Evolutionary conservation across 1,140 invertebrate genomes (phyloP).

Genomic region (Trichonephila inaurata): DNA sequence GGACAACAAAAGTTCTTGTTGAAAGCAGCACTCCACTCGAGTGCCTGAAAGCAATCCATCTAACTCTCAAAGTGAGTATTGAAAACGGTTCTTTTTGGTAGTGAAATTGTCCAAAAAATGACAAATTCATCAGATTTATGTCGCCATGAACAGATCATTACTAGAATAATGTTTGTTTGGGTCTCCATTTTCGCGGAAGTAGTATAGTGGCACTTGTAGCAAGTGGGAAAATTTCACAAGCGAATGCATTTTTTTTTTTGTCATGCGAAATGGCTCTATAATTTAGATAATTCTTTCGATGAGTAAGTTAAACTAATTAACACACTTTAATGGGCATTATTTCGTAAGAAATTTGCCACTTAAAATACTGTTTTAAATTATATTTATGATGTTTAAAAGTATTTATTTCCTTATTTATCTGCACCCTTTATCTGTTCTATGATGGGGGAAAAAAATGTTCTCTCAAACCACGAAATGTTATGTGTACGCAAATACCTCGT

Average conservation of each 20-base stretch:
- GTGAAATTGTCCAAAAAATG: not conserved
- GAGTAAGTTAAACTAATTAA: too few relatives aligned
- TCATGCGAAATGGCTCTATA: not conserved
- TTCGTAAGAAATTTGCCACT: too few relatives aligned
- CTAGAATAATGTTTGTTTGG: not conserved
- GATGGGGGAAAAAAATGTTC: too few relatives aligned
- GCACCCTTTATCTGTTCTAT: too few relatives aligned
- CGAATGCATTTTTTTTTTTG: not conserved
- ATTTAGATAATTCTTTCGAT: not conserved
- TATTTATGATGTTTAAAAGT: too few relatives aligned
- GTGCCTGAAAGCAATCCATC: not conserved
- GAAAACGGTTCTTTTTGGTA: not conserved
- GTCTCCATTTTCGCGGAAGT: not conserved
- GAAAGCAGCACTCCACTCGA: not conserved
- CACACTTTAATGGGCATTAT: too few relatives aligned
- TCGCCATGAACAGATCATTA: not conserved
- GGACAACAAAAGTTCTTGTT: not conserved
- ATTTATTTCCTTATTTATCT: too few relatives aligned
- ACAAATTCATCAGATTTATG: not conserved
- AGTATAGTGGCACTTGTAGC: not conserved
- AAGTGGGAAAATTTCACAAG: not conserved
- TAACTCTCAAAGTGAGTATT: not conserved
- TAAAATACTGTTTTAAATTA: too few relatives aligned
- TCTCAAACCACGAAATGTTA: too few relatives aligned
- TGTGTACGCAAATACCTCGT: too few relatives aligned